These are phyloP conservation scores for Tipula lateralis DNA, from an alignment of 2,888 invertebrate species.

Conservation along the genomic window DNA sequence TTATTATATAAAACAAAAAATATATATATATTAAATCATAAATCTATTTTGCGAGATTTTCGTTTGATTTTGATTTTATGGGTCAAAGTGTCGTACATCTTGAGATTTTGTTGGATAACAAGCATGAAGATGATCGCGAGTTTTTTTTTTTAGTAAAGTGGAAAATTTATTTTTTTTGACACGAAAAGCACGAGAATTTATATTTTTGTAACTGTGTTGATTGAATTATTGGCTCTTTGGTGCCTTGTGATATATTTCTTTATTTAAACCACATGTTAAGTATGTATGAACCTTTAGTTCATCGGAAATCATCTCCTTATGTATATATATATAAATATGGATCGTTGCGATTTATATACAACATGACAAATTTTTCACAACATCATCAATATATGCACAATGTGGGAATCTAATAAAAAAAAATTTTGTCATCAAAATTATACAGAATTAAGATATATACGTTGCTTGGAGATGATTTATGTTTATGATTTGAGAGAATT, in stretches of 20 bases:
- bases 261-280: not conserved
- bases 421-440: not conserved
- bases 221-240: slow-evolving; percentile 19
- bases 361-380: not conserved
- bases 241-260: not conserved
- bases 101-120: not conserved
- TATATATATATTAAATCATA: slow-evolving; percentile 24
- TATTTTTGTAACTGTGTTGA: not conserved
- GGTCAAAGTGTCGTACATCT: not conserved
- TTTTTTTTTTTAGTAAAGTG: not conserved
- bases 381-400: slow-evolving; percentile 12
- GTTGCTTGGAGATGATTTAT: not conserved
- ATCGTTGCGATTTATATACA: not conserved
- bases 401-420: slow-evolving; percentile 3
- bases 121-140: not conserved
- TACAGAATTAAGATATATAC: not conserved
- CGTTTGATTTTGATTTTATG: not conserved
- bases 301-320: not conserved
- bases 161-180: not conserved
- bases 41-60: not conserved
- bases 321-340: not conserved
- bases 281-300: not conserved
- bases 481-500: not conserved
- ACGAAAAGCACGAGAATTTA: not conserved
- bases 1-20: slow-evolving; percentile 2